Base-by-base conservation (phyloP, 2,113 vertebrate genomes). In the Erythrolamprus reginae region DNA sequence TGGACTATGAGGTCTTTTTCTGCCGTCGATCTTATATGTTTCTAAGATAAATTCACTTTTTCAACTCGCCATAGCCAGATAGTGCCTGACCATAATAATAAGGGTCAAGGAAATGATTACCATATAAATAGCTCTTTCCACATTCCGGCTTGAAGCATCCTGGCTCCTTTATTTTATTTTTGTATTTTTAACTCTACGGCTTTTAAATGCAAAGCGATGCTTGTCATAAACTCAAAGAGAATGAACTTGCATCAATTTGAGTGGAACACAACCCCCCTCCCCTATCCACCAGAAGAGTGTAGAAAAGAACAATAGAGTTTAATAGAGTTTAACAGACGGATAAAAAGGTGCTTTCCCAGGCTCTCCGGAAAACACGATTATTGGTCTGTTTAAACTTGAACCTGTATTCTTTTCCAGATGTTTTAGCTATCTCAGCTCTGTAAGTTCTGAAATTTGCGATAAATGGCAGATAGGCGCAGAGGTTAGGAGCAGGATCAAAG, bases 21-120 rank as follows among this genome's bases (percentile, higher is more conserved):
- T n/a, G n/a, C n/a, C n/a, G n/a, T n/a, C n/a, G n/a, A n/a, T n/a
- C n/a, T n/a, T n/a, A n/a, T n/a, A n/a, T n/a, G n/a, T n/a, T n/a
- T n/a, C n/a, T n/a, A n/a, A 77, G 70, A 89, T 82, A 89, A 82
- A 53, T 53, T 12, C 50, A 28, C 50, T 89, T 24, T 45, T 82
- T 23, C 24, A 89, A 82, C 77, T 70, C 38, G 28, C 23, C 17
- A 45, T 86, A 17, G 10, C 33, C 38, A 45, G 9, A 13, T 56
- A 42, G 10, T 45, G 0, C 26, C 58, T 70, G 28, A 55, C 47
- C 45, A 10, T 13, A 51, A 21, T 82, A 89, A 82, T 82, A 82
- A 70, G 48, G 61, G 61, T 89, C 65, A 82, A 82, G 88, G 24
- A 89, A 82, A 89, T 26, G 82, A 89, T 89, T 82, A 89, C 51